A percentile compares a stretch with the other conserved stretches of the same genome.
These are phyloP conservation scores for Sinocyclocheilus grahami DNA, from an alignment of 2,113 vertebrate genomes.

Conservation along the genomic window DNA sequence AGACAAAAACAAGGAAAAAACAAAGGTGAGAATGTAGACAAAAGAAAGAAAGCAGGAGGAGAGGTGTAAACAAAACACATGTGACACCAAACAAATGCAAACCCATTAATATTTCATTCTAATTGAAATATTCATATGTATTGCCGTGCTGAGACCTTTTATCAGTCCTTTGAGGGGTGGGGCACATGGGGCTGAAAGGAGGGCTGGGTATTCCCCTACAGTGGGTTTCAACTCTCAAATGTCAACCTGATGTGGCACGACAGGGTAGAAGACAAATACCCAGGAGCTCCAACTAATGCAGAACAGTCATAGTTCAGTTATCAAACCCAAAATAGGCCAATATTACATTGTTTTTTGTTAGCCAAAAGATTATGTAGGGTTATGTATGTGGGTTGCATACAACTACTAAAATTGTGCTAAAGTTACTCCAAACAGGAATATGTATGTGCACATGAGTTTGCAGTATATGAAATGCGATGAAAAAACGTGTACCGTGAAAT, in stretches of 20 bases:
- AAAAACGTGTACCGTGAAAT: too few species aligned
- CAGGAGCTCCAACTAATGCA: conserved; percentile 68
- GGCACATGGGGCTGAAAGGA: conserved; percentile 58
- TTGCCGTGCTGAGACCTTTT: conserved; percentile 79
- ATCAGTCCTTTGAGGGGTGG: conserved; percentile 73
- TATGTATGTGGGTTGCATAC: too few species aligned
- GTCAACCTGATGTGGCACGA: conserved; percentile 55
- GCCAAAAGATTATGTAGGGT: neutral
- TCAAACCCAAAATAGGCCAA: neutral
- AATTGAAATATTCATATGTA: conserved; percentile 88
- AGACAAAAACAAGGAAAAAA: conserved; percentile 32
- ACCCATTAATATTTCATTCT: conserved; percentile 81
- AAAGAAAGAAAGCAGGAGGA: conserved; percentile 67
- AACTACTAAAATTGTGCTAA: too few species aligned
- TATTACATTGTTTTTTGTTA: neutral
- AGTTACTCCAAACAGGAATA: too few species aligned
- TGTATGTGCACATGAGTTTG: too few species aligned
- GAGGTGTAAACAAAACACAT: conserved; percentile 63
- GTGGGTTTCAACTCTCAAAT: conserved; percentile 71
- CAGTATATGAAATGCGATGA: too few species aligned
- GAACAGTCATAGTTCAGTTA: conserved; percentile 50
- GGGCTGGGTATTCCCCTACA: conserved; percentile 64
- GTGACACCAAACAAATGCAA: conserved; percentile 47
- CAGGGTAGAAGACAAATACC: conserved; percentile 60
- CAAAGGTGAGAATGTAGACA: conserved; percentile 49